Conservation (phyloP, 1,140 invertebrate genomes). For the Ooceraea biroi region DNA sequence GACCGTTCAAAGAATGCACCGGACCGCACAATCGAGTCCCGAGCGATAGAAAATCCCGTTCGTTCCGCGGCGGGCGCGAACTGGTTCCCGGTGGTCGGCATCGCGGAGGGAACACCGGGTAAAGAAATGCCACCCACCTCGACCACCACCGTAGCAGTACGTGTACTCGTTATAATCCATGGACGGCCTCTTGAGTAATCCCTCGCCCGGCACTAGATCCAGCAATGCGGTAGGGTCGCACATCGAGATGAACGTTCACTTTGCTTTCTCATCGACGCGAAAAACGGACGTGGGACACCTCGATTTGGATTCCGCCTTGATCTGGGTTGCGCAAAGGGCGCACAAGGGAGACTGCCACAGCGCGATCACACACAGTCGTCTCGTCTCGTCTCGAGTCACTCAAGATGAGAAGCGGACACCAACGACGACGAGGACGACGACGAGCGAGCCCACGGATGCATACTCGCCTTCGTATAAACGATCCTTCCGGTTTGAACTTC, state of each 20-base stretch:
- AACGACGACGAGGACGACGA: neutral
- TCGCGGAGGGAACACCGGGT: constrained; percentile 7
- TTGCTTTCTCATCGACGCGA: constrained; percentile 62
- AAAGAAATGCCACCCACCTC: constrained; percentile 82
- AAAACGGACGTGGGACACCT: constrained; percentile 13
- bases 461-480: constrained; percentile 62
- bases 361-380: constrained; percentile 27
- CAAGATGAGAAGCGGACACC: neutral
- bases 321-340: neutral
- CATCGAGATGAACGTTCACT: constrained; percentile 60
- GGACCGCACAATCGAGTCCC: constrained; percentile 17
- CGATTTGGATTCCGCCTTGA: neutral
- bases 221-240: constrained; percentile 82
- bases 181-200: constrained; percentile 84
- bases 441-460: neutral
- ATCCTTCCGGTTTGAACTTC: constrained; percentile 71
- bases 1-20: neutral
- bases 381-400: constrained; percentile 25
- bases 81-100: constrained; percentile 48
- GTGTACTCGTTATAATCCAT: constrained; percentile 86
- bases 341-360: constrained; percentile 1
- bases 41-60: constrained; percentile 59
- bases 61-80: constrained; percentile 56
- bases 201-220: constrained; percentile 84
- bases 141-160: constrained; percentile 84